phyloP scores from a whole-genome alignment of 2,113 vertebrate genomes.

The Ifrita kowaldi region DNA sequence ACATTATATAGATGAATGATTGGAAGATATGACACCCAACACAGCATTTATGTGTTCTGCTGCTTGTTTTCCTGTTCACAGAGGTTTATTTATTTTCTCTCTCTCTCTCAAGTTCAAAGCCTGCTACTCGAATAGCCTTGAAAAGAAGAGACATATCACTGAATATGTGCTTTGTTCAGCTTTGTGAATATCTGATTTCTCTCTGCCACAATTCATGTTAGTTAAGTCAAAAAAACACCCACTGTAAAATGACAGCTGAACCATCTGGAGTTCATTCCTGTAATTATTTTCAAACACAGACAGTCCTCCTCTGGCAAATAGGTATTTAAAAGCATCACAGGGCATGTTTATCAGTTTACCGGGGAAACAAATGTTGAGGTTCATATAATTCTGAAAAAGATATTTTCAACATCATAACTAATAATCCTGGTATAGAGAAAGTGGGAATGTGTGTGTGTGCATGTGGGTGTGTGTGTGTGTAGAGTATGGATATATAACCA shows the following conservation, averaged over 20 bases:
- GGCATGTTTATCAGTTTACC: not conserved
- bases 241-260: not conserved
- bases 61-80: not conserved
- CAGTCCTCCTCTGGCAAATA: not conserved
- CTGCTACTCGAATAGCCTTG: not conserved
- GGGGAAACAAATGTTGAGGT: not conserved
- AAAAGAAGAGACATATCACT: not conserved
- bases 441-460: not conserved
- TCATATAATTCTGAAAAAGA: not conserved
- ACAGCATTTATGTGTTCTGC: not conserved
- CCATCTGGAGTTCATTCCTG: slow-evolving; percentile 20
- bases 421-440: not conserved
- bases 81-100: not conserved
- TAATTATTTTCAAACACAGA: slow-evolving; percentile 3
- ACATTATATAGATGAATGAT: not conserved
- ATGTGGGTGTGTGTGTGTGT: too few relatives aligned
- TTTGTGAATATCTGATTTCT: slow-evolving; percentile 6
- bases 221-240: slow-evolving; percentile 3
- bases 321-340: not conserved
- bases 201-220: not conserved
- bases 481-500: not conserved
- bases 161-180: slow-evolving; percentile 5
- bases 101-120: not conserved
- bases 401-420: not conserved
- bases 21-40: not conserved